Conservation (phyloP, 2,113 vertebrate genomes). For the Quiscalus mexicanus region DNA sequence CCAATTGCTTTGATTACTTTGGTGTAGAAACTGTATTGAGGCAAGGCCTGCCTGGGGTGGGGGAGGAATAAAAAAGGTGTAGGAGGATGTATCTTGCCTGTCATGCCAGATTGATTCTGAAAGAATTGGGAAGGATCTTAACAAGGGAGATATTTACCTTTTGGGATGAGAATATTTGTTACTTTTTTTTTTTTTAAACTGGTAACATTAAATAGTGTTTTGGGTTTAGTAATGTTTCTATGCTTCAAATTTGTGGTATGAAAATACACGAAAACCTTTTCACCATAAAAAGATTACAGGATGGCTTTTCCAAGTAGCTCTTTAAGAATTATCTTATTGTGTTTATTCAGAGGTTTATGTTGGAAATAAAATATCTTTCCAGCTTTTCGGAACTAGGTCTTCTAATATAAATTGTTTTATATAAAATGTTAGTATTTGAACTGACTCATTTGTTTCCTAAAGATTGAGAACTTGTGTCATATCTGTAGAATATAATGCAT, state of each 20-base stretch:
- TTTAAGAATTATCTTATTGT: not conserved
- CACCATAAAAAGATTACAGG: not conserved
- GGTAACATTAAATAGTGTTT: not conserved
- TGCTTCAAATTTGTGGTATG: not conserved
- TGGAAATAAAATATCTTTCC: not conserved
- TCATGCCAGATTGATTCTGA: not conserved
- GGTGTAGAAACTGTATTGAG: not conserved
- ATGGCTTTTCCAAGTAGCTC: not conserved
- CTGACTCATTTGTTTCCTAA: not conserved
- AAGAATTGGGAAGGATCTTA: not conserved
- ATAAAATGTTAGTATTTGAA: not conserved
- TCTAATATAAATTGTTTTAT: not conserved
- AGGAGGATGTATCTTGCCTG: not conserved
- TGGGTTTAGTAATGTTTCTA: not conserved
- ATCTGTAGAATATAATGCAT: not conserved
- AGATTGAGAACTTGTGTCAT: not conserved
- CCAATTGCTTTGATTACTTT: not conserved
- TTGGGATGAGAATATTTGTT: not conserved
- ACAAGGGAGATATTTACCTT: not conserved
- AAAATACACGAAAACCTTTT: not conserved
- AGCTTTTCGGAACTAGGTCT: not conserved
- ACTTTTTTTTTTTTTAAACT: not conserved
- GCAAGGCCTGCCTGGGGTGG: not conserved
- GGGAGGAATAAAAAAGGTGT: not conserved
- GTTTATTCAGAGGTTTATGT: not conserved